phyloP scores from a whole-genome alignment of 2,113 vertebrate species.

The Nerophis ophidion region DNA sequence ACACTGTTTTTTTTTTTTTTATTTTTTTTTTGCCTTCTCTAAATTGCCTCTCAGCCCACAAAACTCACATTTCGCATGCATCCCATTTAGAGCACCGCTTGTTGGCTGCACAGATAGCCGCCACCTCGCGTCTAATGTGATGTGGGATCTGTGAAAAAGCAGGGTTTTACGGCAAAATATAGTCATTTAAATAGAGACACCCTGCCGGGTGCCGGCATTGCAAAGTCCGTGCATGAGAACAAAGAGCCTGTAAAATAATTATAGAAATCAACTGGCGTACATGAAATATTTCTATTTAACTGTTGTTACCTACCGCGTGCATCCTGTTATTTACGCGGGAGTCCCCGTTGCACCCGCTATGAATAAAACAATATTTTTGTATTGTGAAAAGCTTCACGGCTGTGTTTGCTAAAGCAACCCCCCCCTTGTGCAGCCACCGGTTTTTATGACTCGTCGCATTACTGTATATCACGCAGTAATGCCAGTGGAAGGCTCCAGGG shows the following conservation, averaged over 20 bases:
- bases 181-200: slow-evolving; percentile 14
- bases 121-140: slow-evolving; percentile 17
- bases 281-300: slow-evolving; percentile 26
- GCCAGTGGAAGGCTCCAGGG: background rate
- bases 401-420: background rate
- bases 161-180: slow-evolving; percentile 13
- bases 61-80: slow-evolving; percentile 51
- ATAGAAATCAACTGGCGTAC: background rate
- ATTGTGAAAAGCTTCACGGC: background rate
- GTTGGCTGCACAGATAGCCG: slow-evolving; percentile 15
- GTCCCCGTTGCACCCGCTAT: slow-evolving; percentile 4
- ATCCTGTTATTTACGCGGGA: slow-evolving; percentile 6
- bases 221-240: slow-evolving; percentile 4
- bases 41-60: slow-evolving; percentile 61
- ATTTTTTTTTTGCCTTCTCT: slow-evolving; percentile 46
- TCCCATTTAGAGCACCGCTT: slow-evolving; percentile 37
- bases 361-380: slow-evolving; percentile 8
- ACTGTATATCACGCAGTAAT: background rate
- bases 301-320: slow-evolving; percentile 11
- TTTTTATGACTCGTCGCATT: background rate
- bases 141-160: slow-evolving; percentile 21
- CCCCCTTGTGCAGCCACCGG: too few relatives aligned
- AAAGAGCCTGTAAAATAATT: background rate
- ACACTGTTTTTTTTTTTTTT: slow-evolving; percentile 53
- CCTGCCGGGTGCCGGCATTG: background rate